Evolutionary conservation across 2,113 vertebrate species (phyloP), one percentile per base, ranked within the genome.

Genomic region (Pimephales promelas): DNA sequence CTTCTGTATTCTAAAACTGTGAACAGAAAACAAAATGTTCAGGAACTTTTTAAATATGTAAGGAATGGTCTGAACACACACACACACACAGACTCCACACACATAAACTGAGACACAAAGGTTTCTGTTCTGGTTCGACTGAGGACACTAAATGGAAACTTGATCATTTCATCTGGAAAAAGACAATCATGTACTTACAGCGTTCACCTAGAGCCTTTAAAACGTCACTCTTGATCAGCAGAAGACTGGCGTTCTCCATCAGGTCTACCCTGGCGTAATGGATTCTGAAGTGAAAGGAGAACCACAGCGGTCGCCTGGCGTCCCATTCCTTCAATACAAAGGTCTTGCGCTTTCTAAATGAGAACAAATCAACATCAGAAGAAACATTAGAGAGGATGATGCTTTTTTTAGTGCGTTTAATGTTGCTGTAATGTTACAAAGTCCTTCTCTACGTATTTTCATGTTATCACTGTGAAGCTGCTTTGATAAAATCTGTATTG

Each of bases 301-400:
- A 93, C 97, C 98, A 99, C 96, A 96, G 97, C 80, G 89, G 93
- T 77, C 89, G 94, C 87, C 97, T 95, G 20, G 72, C 61, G 7
- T n/a, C 77, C 97, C 97, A 97, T 40, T 93, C 89, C 52, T 91
- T 86, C 2, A 79, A 74, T n/a, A 72, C 11, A 24, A 13, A 2
- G 0, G 16, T 3, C 22, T 0, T 3, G 2, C n/a, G 14, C 11
- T 45, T 72, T 24, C 68, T 72, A 43, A 71, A 54, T 0, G 0
- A 54, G 7, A 2, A 20, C 0, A 54, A 54, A 71, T 43, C 68
- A 45, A 45, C 68, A 40, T 24, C 34, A 43, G 4, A 9, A 70
- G 20, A 36, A n/a, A 70, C 34, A 54, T 54, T 22, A 22, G 8
- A 54, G 49, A 6, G 16, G 49, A 7, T 20, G 18, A 5, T 52